phyloP scores from a whole-genome alignment of 1,140 invertebrate species.

The Berghia stephanieae region DNA sequence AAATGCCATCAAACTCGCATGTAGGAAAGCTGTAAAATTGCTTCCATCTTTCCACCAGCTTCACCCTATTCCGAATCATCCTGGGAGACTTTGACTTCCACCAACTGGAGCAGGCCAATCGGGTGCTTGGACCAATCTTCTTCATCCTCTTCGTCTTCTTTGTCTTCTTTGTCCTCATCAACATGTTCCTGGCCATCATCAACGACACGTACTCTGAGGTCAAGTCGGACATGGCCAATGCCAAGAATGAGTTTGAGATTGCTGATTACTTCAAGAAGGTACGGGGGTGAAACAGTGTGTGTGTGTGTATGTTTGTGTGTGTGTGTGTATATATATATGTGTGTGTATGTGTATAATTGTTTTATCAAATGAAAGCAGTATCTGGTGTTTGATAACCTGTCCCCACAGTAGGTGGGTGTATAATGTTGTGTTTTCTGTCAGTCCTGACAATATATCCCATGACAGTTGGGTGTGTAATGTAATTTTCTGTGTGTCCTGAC shows the following conservation, averaged over 20 bases:
- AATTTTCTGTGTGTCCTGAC: no score
- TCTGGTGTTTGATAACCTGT: no score
- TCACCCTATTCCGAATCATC: constrained; percentile 80
- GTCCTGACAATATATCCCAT: no score
- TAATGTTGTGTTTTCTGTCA: no score
- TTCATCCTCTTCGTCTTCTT: constrained; percentile 83
- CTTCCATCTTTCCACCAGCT: constrained; percentile 55
- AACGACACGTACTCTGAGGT: constrained; percentile 75
- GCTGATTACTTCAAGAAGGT: constrained; percentile 73
- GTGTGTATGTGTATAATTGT: no score
- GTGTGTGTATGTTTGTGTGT: no score
- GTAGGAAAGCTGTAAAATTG: neutral
- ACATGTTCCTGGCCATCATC: constrained; percentile 87
- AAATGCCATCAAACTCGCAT: no score
- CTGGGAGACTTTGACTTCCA: constrained; percentile 84
- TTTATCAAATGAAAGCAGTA: no score
- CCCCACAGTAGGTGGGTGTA: no score
- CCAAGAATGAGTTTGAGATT: constrained; percentile 76
- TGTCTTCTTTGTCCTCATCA: constrained; percentile 84
- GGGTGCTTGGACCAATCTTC: constrained; percentile 81
- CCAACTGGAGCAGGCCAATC: constrained; percentile 77
- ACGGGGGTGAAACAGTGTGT: constrained; percentile 19
- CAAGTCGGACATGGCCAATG: constrained; percentile 76
- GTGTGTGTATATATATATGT: no score
- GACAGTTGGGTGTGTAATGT: no score